phyloP scores from a whole-genome alignment of 2,888 invertebrate species.

The Malacosoma neustria region DNA sequence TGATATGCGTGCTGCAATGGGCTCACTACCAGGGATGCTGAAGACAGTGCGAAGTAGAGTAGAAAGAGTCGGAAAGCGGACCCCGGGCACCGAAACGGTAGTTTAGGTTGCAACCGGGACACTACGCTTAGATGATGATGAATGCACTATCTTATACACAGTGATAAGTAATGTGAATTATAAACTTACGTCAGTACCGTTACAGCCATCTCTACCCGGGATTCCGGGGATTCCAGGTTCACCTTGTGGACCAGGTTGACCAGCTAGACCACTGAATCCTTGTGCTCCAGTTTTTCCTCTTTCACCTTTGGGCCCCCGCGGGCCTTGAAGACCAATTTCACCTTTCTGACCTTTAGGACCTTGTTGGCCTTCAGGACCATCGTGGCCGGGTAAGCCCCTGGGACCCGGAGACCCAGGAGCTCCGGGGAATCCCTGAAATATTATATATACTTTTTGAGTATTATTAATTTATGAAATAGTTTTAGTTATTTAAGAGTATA shows the following conservation, averaged over 20 bases:
- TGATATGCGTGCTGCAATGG: too few relatives aligned
- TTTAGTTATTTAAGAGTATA: too few relatives aligned
- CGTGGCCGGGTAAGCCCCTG: conserved; percentile 85
- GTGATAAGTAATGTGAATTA: not conserved
- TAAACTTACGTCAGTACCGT: conserved; percentile 90
- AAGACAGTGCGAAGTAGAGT: too few relatives aligned
- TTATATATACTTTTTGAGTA: too few relatives aligned
- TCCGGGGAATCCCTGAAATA: conserved; percentile 82
- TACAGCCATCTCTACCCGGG: conserved; percentile 95
- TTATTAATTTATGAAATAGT: too few relatives aligned
- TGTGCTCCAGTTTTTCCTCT: conserved; percentile 90
- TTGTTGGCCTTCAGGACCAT: conserved; percentile 88
- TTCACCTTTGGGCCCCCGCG: conserved; percentile 89
- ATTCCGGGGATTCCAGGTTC: conserved; percentile 82
- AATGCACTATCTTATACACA: too few relatives aligned
- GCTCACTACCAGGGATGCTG: too few relatives aligned
- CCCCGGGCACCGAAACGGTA: too few relatives aligned
- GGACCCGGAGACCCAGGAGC: conserved; percentile 81
- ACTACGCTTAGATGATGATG: too few relatives aligned
- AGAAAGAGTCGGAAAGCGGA: too few relatives aligned
- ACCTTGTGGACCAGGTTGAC: conserved; percentile 81
- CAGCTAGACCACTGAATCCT: conserved; percentile 91
- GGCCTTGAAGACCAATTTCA: conserved; percentile 87
- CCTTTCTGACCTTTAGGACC: conserved; percentile 94
- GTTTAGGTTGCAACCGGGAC: too few relatives aligned